A percentile compares a stretch with the other conserved stretches of the same genome.
Evolutionary conservation across 2,888 invertebrate genomes (phyloP).

Genomic region (Proisotoma minuta): DNA sequence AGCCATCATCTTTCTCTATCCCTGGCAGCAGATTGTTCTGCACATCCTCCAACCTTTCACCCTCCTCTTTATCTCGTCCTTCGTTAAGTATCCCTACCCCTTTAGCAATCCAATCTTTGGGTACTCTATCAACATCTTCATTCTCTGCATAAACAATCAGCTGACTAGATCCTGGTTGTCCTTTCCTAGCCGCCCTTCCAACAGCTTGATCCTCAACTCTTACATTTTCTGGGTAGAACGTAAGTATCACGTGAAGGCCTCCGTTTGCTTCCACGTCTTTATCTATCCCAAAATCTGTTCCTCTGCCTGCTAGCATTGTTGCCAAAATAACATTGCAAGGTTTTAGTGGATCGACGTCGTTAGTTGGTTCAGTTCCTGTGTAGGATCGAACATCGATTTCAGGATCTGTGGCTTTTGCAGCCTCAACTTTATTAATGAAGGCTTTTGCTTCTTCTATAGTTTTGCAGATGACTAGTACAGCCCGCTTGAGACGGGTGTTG

Average conservation of each 20-base stretch:
- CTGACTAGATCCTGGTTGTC: slow-evolving; percentile 5
- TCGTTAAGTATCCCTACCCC: not conserved
- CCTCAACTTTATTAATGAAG: not conserved
- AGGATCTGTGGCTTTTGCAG: not conserved
- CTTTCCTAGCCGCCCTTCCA: slow-evolving; percentile 1
- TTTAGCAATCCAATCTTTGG: not conserved
- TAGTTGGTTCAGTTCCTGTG: slow-evolving; percentile 13
- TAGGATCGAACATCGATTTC: slow-evolving; percentile 10
- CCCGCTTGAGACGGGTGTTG: slow-evolving; percentile 13
- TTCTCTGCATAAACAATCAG: not conserved
- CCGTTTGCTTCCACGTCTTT: not conserved
- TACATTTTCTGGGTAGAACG: not conserved
- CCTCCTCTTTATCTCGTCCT: slow-evolving; percentile 16
- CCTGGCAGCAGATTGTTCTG: not conserved
- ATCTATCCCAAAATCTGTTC: slow-evolving; percentile 27
- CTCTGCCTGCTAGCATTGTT: slow-evolving; percentile 35
- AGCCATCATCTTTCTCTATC: slow-evolving; percentile 20
- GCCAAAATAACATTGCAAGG: slow-evolving; percentile 25
- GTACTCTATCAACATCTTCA: not conserved
- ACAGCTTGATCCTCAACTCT: slow-evolving; percentile 2
- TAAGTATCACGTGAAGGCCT: not conserved
- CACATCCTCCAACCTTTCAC: slow-evolving; percentile 7
- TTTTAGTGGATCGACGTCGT: slow-evolving; percentile 20
- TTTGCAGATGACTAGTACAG: slow-evolving; percentile 29
- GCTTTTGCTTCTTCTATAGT: slow-evolving; percentile 24